Evolutionary conservation across 2,797 vertebrate species (phyloP).

Genomic region (Aldrovandia affinis): DNA sequence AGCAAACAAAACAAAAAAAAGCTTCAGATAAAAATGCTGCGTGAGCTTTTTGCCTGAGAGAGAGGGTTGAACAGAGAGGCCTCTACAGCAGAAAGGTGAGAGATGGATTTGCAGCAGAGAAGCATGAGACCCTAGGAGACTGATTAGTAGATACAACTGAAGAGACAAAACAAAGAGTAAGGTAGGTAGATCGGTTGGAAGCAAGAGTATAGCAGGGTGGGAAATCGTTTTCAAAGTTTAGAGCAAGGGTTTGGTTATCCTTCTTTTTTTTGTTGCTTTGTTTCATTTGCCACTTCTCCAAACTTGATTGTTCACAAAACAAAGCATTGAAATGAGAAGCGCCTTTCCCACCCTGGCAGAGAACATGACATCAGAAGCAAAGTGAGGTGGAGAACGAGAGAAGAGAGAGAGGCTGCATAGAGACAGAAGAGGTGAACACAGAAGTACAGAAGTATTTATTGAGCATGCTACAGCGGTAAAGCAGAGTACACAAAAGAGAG

Average conservation of each 20-base stretch:
- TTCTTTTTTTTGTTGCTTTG: constrained; percentile 55
- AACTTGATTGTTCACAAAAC: constrained; percentile 34
- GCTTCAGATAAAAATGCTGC: background rate
- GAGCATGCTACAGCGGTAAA: constrained; percentile 96
- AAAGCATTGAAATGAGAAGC: constrained; percentile 45
- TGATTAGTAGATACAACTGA: constrained; percentile 76
- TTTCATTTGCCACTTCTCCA: constrained; percentile 22
- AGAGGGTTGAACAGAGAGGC: constrained; percentile 19
- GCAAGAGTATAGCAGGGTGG: constrained; percentile 77
- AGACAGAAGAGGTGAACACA: constrained; percentile 85
- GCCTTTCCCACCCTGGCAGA: constrained; percentile 83
- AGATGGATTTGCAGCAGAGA: constrained; percentile 78
- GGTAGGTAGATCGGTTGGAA: constrained; percentile 77
- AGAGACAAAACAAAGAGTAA: constrained; percentile 73
- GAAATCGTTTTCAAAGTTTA: constrained; percentile 63
- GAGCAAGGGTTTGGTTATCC: constrained; percentile 31
- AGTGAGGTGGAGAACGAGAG: constrained; percentile 75
- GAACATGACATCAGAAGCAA: constrained; percentile 80
- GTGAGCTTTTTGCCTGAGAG: constrained; percentile 5
- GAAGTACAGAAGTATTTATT: constrained; percentile 98
- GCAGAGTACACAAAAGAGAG: constrained; percentile 83
- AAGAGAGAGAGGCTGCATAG: constrained; percentile 82
- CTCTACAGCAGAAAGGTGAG: constrained; percentile 72
- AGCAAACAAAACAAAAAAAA: constrained; percentile 22
- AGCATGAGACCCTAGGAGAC: constrained; percentile 76